Conservation (phyloP, 2,797 vertebrate species). For the Phoebastria nigripes region DNA sequence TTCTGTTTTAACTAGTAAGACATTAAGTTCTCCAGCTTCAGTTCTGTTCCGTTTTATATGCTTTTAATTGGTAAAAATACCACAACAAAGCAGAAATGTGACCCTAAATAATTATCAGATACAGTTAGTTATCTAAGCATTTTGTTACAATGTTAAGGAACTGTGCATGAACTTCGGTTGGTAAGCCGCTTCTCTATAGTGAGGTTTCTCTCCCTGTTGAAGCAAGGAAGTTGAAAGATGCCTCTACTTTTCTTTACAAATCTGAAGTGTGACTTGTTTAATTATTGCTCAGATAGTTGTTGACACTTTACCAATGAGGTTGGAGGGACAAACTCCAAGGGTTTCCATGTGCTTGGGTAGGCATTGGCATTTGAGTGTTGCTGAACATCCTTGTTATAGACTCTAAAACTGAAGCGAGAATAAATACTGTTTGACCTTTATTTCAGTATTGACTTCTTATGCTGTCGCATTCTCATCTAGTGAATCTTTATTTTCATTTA, state of each 20-base stretch:
- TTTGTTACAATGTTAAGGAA: background rate
- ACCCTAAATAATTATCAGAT: background rate
- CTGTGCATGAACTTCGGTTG: background rate
- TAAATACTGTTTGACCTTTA: constrained; percentile 45
- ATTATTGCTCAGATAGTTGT: constrained; percentile 5
- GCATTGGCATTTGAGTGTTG: constrained; percentile 3
- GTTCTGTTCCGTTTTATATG: background rate
- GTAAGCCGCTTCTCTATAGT: background rate
- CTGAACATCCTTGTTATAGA: constrained; percentile 28
- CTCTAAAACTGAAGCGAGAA: constrained; percentile 41
- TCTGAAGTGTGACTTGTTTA: constrained; percentile 31
- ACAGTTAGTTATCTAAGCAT: background rate
- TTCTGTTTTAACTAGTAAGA: background rate
- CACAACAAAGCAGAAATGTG: background rate
- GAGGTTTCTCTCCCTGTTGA: background rate
- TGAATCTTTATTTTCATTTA: background rate
- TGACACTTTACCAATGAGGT: background rate
- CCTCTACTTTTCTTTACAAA: constrained; percentile 10
- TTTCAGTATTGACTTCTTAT: background rate
- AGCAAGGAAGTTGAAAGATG: background rate
- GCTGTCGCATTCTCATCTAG: background rate
- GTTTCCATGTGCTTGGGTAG: background rate
- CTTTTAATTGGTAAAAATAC: background rate
- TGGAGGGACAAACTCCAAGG: background rate
- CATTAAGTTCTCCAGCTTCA: background rate